phyloP scores from a whole-genome alignment of 2,797 vertebrate species.

The Rhinatrema bivittatum region DNA sequence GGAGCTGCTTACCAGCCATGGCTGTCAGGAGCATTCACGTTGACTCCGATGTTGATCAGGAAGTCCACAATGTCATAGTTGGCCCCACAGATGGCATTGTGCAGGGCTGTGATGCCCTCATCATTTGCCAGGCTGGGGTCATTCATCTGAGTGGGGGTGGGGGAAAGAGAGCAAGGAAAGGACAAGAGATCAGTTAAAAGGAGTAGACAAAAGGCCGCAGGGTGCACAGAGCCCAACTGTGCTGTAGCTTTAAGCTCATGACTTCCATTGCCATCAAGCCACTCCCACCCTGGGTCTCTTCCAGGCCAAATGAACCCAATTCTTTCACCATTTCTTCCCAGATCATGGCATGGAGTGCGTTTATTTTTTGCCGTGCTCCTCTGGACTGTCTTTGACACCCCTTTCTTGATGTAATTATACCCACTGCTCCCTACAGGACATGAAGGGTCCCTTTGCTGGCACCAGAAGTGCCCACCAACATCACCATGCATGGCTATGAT shows the following conservation, averaged over 20 bases:
- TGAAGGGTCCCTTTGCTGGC: too few relatives aligned
- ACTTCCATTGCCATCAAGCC: too few relatives aligned
- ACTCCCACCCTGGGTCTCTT: too few relatives aligned
- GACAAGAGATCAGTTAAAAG: background rate
- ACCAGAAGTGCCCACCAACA: too few relatives aligned
- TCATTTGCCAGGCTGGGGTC: constrained; percentile 85
- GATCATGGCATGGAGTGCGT: too few relatives aligned
- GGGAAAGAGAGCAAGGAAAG: background rate
- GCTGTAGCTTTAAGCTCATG: rapidly evolving
- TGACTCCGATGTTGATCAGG: constrained; percentile 73
- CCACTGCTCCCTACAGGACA: too few relatives aligned
- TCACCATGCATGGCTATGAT: rapidly evolving
- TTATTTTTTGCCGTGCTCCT: too few relatives aligned
- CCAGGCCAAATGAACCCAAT: too few relatives aligned
- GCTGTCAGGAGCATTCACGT: constrained; percentile 82
- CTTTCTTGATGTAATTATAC: too few relatives aligned
- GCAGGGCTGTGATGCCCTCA: constrained; percentile 87
- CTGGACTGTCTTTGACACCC: too few relatives aligned
- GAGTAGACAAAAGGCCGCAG: background rate
- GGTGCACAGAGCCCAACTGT: background rate
- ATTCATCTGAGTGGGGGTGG: constrained; percentile 51
- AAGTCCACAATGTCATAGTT: constrained; percentile 79
- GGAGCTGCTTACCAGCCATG: constrained; percentile 81
- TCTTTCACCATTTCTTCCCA: too few relatives aligned
- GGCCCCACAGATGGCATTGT: constrained; percentile 85